Conservation (phyloP, 1,140 invertebrate species). For the Ephestia elutella region DNA sequence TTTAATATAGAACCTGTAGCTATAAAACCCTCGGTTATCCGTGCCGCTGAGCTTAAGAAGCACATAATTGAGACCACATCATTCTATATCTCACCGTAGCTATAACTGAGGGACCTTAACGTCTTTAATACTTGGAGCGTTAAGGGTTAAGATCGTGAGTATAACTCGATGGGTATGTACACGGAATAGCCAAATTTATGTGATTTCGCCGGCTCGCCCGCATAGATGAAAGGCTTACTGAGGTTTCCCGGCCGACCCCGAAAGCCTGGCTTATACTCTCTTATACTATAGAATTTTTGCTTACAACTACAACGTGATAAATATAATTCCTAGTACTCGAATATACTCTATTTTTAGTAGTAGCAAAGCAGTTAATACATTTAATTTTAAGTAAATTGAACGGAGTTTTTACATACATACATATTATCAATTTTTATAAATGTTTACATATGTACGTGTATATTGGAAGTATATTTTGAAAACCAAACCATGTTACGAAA, state of each 20-base stretch:
- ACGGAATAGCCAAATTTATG: constrained; percentile 24
- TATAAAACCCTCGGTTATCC: neutral
- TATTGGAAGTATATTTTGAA: neutral
- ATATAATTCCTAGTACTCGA: no score
- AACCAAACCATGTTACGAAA: no score
- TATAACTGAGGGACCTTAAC: neutral
- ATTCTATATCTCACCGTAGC: neutral
- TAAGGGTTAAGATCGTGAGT: constrained; percentile 14
- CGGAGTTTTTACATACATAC: no score
- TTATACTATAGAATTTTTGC: constrained; percentile 15
- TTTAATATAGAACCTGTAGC: neutral
- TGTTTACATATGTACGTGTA: no score
- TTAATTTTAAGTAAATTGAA: no score
- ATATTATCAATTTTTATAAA: no score
- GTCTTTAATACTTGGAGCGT: constrained; percentile 7
- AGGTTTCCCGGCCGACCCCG: constrained; percentile 18
- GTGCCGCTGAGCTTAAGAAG: neutral
- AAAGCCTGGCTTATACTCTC: constrained; percentile 13
- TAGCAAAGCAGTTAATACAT: no score
- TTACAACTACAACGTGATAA: neutral
- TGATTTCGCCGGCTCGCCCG: constrained; percentile 15
- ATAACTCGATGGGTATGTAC: constrained; percentile 15
- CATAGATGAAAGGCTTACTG: constrained; percentile 28
- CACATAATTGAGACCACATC: neutral
- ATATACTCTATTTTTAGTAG: no score